Conservation (phyloP, 2,113 vertebrate genomes). For the Phalacrocorax brasilianus region DNA sequence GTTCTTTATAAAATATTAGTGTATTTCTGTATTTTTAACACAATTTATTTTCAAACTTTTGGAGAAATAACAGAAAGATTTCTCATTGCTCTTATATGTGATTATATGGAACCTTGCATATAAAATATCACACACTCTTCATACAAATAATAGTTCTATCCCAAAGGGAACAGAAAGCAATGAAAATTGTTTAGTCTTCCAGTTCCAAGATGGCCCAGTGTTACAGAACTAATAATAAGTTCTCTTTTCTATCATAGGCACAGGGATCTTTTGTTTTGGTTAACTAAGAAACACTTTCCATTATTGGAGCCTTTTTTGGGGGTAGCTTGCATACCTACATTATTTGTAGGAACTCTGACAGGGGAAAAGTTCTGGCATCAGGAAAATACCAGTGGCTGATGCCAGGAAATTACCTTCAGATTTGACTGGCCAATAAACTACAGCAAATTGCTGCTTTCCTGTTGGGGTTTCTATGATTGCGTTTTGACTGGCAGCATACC, state of each 20-base stretch:
- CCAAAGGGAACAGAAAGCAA: background rate
- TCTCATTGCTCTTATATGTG: background rate
- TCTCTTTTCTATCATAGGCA: background rate
- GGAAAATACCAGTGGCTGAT: background rate
- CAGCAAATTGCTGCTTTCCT: conserved; percentile 37
- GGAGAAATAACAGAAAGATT: background rate
- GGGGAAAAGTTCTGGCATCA: background rate
- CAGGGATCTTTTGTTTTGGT: background rate
- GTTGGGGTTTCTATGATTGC: conserved; percentile 27
- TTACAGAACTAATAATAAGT: background rate
- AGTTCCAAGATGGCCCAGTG: background rate
- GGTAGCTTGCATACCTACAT: background rate
- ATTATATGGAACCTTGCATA: background rate
- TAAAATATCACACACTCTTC: background rate
- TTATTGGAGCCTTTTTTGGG: background rate
- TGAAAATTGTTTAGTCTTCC: background rate
- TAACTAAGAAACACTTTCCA: background rate
- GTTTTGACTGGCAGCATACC: conserved; percentile 34
- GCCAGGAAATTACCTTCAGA: conserved; percentile 36
- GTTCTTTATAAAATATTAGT: background rate
- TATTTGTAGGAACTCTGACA: background rate
- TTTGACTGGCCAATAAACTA: conserved; percentile 17
- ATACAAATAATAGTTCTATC: background rate
- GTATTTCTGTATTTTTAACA: background rate
- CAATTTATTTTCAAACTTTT: background rate